Evolutionary conservation across 2,888 invertebrate species (phyloP).

Genomic region (Acanthosepion pharaonis): DNA sequence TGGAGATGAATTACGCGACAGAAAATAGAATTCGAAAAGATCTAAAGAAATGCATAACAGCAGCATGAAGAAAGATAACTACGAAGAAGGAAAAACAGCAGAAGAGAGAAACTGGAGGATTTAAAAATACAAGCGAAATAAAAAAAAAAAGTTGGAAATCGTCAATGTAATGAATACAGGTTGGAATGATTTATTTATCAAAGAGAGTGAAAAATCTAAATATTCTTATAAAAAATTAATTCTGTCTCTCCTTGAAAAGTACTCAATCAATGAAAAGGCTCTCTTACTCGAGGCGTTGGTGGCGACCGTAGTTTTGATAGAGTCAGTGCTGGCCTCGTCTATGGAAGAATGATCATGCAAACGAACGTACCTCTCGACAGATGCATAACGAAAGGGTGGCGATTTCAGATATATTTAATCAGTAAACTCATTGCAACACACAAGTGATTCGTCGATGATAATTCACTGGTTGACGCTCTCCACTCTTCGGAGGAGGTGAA

Average conservation of each 20-base stretch:
- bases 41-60: not conserved
- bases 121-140: not conserved
- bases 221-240: not conserved
- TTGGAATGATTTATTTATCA: not conserved
- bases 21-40: not conserved
- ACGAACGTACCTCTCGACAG: not conserved
- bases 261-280: not conserved
- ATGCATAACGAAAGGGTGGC: not conserved
- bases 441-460: conserved; percentile 11
- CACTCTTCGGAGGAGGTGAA: not conserved
- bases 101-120: not conserved
- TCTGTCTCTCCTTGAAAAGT: not conserved
- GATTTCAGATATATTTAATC: not conserved
- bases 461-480: not conserved
- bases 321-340: not conserved
- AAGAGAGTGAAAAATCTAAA: not conserved
- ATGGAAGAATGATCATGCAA: not conserved
- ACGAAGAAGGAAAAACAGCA: too few species aligned
- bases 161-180: not conserved
- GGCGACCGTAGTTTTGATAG: not conserved
- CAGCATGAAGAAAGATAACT: too few species aligned
- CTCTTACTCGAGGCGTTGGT: not conserved
- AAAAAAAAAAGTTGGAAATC: not conserved
- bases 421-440: conserved; percentile 9
- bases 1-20: not conserved